Evolutionary conservation across 2,797 vertebrate genomes (phyloP), one percentile per base, ranked within the genome.

Genomic region (Pitangus sulphuratus): DNA sequence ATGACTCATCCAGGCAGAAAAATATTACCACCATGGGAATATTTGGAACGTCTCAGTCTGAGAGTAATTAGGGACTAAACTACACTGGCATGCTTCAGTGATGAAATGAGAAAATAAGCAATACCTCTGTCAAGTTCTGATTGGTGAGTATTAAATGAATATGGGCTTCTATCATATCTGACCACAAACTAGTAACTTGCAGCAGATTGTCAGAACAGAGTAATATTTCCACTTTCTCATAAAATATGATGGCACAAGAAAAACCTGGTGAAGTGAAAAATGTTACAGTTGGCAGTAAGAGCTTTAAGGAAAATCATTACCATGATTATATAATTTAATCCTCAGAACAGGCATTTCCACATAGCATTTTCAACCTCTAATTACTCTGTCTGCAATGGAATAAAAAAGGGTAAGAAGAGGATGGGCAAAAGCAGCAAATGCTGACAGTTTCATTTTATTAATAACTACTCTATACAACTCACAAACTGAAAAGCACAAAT

Each of bases 31-130:
- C 98, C 98, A 96, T 98, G 99, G 99, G 99, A 99, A 99, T 99
- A 99, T 98, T 98, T 98, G 98, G 98, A 99, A 98, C 97, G 95
- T 98, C 98, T 98, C 98, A 98, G 98, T 96, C 98, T 98, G 98
- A 98, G 98, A 99, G 98, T 99, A 99, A 99, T 99, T 99, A 99
- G 98, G 98, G 98, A 98, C 98, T 98, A 98, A 99, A 98, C 98
- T 99, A 99, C 98, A 98, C 98, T 97, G 98, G 98, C 98, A 98
- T 97, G 98, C 98, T 98, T 98, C 98, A 98, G 97, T 98, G 98
- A 97, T 97, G 96, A 98, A 98, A 98, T 97, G 98, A 98, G 97
- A 98, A 98, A 98, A 98, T 98, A 98, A 98, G 98, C 98, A 98
- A 98, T 98, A 98, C 98, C 97, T 98, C 98, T 98, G 97, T 98